Evolutionary conservation across 2,113 vertebrate genomes (phyloP).

Genomic region (Ailurus styani): DNA sequence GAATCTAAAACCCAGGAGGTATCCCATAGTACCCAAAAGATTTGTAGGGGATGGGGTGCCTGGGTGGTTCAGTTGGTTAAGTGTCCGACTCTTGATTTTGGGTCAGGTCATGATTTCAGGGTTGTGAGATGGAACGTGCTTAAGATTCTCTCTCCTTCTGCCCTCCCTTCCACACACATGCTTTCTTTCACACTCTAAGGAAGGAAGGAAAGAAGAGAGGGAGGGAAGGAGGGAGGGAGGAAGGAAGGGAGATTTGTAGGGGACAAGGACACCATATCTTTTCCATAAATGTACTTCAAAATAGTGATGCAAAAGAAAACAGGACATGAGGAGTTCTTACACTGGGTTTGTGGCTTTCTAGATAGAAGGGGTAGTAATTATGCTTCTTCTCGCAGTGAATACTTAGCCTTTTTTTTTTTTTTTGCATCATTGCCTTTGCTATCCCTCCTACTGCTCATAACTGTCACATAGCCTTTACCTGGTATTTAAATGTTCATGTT

Average conservation of each 20-base stretch:
- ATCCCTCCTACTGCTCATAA: background rate
- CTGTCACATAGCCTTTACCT: background rate
- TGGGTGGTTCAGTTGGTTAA: background rate
- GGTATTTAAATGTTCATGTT: background rate
- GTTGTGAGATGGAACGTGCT: background rate
- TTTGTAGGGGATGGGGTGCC: background rate
- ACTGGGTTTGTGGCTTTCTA: background rate
- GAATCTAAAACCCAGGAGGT: background rate
- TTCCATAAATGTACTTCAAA: background rate
- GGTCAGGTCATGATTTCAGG: background rate
- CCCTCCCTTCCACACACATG: background rate
- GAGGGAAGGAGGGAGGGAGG: no score
- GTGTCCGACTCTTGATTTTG: background rate
- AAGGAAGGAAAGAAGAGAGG: no score
- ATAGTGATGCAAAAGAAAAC: background rate
- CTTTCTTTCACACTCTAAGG: background rate
- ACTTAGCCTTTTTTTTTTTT: background rate
- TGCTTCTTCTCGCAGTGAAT: background rate
- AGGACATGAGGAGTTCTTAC: background rate
- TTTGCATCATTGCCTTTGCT: background rate
- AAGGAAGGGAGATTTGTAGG: background rate
- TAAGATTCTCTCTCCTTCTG: background rate
- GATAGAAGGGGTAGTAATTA: background rate
- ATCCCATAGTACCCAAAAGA: background rate
- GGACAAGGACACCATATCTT: background rate